Conservation (phyloP, 2,888 invertebrate genomes). For the Steinernema scapterisci region DNA sequence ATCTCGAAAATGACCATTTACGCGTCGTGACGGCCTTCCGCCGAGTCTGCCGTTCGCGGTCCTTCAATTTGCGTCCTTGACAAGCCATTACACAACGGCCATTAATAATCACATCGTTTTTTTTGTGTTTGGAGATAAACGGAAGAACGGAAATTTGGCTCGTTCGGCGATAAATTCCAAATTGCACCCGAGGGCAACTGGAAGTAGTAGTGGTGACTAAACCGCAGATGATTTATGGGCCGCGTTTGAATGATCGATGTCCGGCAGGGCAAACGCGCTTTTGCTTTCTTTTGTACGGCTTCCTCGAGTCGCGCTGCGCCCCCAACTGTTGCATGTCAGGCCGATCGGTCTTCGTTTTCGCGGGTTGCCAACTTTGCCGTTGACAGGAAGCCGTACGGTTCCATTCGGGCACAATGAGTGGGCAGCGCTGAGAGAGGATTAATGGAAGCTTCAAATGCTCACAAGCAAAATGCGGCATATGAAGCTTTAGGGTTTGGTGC, state of each 20-base stretch:
- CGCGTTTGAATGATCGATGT: neutral
- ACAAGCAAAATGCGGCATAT: no score
- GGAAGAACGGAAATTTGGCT: neutral
- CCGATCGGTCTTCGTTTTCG: neutral
- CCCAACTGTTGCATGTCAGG: neutral
- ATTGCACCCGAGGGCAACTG: neutral
- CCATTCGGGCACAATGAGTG: no score
- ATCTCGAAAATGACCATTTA: no score
- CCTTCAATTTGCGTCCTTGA: no score
- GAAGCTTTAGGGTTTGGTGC: no score
- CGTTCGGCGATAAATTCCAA: neutral
- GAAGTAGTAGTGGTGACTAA: slow-evolving; percentile 2
- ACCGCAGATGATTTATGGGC: slow-evolving; percentile 24
- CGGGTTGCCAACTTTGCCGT: no score
- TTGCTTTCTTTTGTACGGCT: slow-evolving; percentile 18
- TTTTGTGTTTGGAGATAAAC: neutral
- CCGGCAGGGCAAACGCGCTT: neutral
- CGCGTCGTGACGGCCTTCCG: no score
- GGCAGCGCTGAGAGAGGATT: no score
- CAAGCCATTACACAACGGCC: no score
- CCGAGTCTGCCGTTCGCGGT: no score
- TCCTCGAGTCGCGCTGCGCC: neutral
- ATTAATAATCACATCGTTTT: neutral
- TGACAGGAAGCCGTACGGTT: no score
- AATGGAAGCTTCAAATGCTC: no score